phyloP scores from a whole-genome alignment of 2,888 invertebrate genomes.

The Taphrorychus bicolor region DNA sequence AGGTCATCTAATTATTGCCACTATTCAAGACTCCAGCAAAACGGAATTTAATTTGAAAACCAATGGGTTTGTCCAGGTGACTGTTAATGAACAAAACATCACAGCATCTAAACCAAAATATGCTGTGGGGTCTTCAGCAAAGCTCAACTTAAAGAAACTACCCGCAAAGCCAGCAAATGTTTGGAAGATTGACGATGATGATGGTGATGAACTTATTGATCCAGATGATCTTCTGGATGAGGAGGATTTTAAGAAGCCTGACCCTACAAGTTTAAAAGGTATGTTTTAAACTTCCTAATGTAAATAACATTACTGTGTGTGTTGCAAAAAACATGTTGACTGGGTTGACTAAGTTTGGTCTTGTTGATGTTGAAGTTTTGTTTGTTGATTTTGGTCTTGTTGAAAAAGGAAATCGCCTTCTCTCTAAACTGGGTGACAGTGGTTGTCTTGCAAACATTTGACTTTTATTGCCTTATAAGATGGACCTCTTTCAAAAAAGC shows the following conservation, averaged over 20 bases:
- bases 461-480: too few relatives aligned
- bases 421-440: too few relatives aligned
- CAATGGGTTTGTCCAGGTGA: conserved; percentile 53
- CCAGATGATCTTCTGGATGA: conserved; percentile 89
- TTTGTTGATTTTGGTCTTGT: background rate
- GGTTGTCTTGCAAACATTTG: too few relatives aligned
- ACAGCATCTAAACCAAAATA: conserved; percentile 72
- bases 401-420: too few relatives aligned
- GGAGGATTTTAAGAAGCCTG: conserved; percentile 88
- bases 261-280: conserved; percentile 84
- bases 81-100: conserved; percentile 44
- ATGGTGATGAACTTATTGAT: conserved; percentile 81
- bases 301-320: too few relatives aligned
- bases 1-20: conserved; percentile 46
- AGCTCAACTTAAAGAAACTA: conserved; percentile 61
- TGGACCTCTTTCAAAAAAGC: too few relatives aligned
- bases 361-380: background rate
- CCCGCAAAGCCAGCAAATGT: conserved; percentile 56
- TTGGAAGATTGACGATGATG: conserved; percentile 82
- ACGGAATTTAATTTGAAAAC: conserved; percentile 53
- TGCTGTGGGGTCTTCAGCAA: conserved; percentile 71
- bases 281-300: conserved; percentile 27
- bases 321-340: background rate
- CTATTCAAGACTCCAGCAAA: conserved; percentile 39
- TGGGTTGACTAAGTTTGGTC: background rate